Percentiles rank a stretch among this genome's conserved stretches.
Evolutionary conservation across 2,113 vertebrate species (phyloP).

Genomic region (Perca fluviatilis): DNA sequence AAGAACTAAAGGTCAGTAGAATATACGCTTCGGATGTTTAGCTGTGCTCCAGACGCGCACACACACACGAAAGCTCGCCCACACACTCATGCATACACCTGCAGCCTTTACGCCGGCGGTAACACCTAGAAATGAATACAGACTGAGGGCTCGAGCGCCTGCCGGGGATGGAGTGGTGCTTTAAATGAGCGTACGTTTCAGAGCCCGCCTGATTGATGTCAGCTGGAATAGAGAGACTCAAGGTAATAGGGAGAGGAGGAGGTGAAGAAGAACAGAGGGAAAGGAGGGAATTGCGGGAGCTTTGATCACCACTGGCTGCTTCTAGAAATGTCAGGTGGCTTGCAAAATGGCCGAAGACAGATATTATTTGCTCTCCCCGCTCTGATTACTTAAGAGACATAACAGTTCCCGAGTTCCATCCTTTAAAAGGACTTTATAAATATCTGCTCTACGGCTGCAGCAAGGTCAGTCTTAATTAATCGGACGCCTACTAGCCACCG

Average conservation of each 20-base stretch:
- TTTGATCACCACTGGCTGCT: constrained; percentile 69
- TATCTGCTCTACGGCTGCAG: constrained; percentile 31
- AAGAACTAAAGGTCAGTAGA: constrained; percentile 45
- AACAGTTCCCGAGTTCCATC: constrained; percentile 18
- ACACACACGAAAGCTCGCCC: neutral
- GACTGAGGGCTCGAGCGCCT: constrained; percentile 24
- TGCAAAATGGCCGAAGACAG: constrained; percentile 59
- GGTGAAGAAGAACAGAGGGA: constrained; percentile 22
- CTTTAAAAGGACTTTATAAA: constrained; percentile 48
- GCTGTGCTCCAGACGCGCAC: neutral
- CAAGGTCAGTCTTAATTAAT: constrained; percentile 43
- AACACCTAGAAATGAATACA: constrained; percentile 51
- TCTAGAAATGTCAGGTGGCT: constrained; percentile 79
- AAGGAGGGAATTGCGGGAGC: constrained; percentile 31
- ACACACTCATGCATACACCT: constrained; percentile 15
- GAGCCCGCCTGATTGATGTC: constrained; percentile 59
- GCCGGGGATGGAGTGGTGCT: constrained; percentile 31
- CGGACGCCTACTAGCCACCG: neutral
- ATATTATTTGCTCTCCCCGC: constrained; percentile 28
- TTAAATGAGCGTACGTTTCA: constrained; percentile 50
- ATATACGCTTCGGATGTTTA: constrained; percentile 21
- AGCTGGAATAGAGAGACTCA: constrained; percentile 29
- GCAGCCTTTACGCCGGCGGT: neutral
- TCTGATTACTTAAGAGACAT: constrained; percentile 32
- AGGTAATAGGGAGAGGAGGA: neutral